A percentile compares a stretch with the other conserved stretches of the same genome.
Conservation (phyloP, 2,113 vertebrate genomes). For the Lethenteron camtschaticum region DNA sequence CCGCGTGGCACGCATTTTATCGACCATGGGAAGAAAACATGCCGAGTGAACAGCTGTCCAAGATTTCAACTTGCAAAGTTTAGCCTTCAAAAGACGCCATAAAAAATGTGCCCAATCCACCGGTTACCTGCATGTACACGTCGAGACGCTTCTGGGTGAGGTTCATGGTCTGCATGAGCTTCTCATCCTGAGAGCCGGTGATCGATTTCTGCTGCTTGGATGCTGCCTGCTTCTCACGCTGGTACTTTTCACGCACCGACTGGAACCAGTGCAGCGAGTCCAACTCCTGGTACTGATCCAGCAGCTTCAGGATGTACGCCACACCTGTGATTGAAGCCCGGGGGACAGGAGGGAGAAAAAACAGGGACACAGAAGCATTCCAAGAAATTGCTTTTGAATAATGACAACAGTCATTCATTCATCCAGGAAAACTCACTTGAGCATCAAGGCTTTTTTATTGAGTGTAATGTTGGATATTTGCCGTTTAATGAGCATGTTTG, state of each 20-base stretch:
- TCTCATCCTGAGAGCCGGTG: conserved; percentile 65
- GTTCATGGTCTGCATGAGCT: conserved; percentile 88
- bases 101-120: not conserved
- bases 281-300: conserved; percentile 95
- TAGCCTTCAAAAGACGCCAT: not conserved
- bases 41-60: not conserved
- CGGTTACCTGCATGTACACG: conserved; percentile 57
- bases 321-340: conserved; percentile 31
- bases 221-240: conserved; percentile 68
- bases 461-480: too few species aligned
- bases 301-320: conserved; percentile 89
- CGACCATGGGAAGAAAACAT: not conserved
- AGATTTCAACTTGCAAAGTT: not conserved
- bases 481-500: too few species aligned
- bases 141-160: conserved; percentile 89
- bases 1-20: not conserved
- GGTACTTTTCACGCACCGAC: conserved; percentile 75
- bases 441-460: too few species aligned
- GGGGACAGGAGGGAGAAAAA: too few species aligned
- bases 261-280: conserved; percentile 99
- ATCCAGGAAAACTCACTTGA: too few species aligned
- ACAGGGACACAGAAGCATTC: too few species aligned
- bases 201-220: conserved; percentile 75
- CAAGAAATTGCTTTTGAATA: too few species aligned
- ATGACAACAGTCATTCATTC: too few species aligned